Percentiles rank a stretch among this genome's conserved stretches.
These are phyloP conservation scores for Metellina segmentata DNA, from an alignment of 2,888 invertebrate species.

Conservation along the genomic window DNA sequence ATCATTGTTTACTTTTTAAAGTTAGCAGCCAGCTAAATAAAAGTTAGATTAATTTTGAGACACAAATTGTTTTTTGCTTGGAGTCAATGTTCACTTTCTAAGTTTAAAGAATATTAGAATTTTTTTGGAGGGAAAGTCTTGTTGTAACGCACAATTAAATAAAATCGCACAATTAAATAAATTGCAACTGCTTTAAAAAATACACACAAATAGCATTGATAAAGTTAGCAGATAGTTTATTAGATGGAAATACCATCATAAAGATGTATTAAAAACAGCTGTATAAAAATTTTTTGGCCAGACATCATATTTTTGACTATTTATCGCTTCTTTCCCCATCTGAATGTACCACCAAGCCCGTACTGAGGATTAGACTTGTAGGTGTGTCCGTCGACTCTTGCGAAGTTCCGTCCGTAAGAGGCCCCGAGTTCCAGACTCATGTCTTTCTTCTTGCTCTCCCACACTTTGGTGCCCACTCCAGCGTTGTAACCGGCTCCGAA, in stretches of 20 bases:
- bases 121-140: no score
- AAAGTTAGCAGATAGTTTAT: no score
- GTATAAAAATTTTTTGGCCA: background rate
- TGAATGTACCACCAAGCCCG: slow-evolving; percentile 52
- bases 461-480: slow-evolving; percentile 58
- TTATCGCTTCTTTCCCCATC: slow-evolving; percentile 38
- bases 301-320: background rate
- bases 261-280: background rate
- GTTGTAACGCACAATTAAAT: no score
- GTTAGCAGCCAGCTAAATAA: no score
- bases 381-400: slow-evolving; percentile 46
- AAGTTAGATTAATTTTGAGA: no score
- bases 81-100: no score
- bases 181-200: no score
- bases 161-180: no score
- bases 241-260: background rate
- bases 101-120: no score
- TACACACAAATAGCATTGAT: no score
- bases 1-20: no score
- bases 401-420: slow-evolving; percentile 38
- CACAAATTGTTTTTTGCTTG: no score
- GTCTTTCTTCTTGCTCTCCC: slow-evolving; percentile 53
- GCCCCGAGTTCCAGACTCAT: slow-evolving; percentile 40
- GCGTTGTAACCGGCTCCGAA: slow-evolving; percentile 35
- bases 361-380: slow-evolving; percentile 45